Percentiles rank a stretch among this genome's conserved stretches.
These are phyloP conservation scores for Propsilocerus akamusi DNA, from an alignment of 1,140 invertebrate genomes.

Conservation along the genomic window DNA sequence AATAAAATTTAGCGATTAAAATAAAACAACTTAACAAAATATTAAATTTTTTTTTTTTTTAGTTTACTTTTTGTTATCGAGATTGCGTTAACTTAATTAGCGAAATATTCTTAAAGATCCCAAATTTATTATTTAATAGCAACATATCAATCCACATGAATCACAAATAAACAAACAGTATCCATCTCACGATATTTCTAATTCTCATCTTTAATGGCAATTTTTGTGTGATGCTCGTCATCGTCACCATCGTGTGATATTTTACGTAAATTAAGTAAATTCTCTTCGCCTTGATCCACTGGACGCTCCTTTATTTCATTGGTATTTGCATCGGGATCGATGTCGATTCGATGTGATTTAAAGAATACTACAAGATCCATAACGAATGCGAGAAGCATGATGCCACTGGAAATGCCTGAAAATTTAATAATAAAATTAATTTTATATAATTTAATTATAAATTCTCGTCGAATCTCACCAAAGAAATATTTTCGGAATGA, in stretches of 20 bases:
- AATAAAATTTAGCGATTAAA: no score
- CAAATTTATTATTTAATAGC: no score
- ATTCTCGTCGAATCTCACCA: slow-evolving; percentile 31
- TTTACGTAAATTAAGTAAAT: not conserved
- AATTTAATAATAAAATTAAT: slow-evolving; percentile 9
- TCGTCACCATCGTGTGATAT: not conserved
- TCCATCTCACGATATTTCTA: no score
- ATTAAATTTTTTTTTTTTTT: no score
- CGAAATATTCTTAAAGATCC: no score
- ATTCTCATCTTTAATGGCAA: no score
- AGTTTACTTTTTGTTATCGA: no score
- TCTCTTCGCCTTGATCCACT: not conserved
- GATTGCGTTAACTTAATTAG: no score
- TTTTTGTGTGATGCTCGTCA: not conserved
- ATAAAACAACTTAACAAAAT: no score
- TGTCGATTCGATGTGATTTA: slow-evolving; percentile 55
- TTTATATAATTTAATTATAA: not conserved
- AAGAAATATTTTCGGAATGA: slow-evolving; percentile 70
- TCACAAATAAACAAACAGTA: no score
- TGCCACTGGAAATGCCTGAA: slow-evolving; percentile 62
- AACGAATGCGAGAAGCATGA: slow-evolving; percentile 64
- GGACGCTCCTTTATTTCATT: not conserved
- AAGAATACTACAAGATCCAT: slow-evolving; percentile 69
- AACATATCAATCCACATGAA: no score
- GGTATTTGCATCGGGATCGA: slow-evolving; percentile 26